Evolutionary conservation across 2,797 vertebrate genomes (phyloP), one percentile per base, ranked within the genome.

Genomic region (Crax fasciolata): DNA sequence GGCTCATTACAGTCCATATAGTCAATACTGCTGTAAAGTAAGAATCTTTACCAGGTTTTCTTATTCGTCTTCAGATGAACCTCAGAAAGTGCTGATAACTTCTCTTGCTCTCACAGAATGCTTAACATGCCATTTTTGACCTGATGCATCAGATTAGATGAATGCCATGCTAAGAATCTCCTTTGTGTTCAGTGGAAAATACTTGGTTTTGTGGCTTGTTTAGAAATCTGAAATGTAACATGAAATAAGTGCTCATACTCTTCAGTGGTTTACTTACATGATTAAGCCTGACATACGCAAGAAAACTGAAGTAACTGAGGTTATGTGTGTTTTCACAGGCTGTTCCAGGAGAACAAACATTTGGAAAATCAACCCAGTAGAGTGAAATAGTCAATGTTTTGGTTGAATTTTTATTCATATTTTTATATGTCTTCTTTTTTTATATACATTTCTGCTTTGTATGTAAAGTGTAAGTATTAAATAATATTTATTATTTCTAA

Each of bases 401-500:
- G 25, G 28, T 21, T 58, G 7, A 79, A 44, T 73, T 57, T 55
- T 8, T 66, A 14, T 72, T 75, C 6, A 8, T 41, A 44, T 84
- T 81, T 76, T 2, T 44, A 7, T 54, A 2, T 70, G 6, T n/a
- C 23, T 54, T 82, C 4, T 28, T 87, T 68, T 68, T 49, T 10
- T 10, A 52, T 27, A 19, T 30, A 4, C 10, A 52, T 75, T 72
- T 85, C 41, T 68, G 23, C 58, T 28, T 24, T 77, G 13, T n/a
- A 41, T 23, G 5, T 49, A 41, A 70, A 61, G 10, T 13, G 17
- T 48, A 49, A 80, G 2, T 10, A 6, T 94, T 94, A 66, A 76
- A 52, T n/a, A 90, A 89, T 78, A 79, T 24, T 87, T 79, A 68
- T 67, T 63, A 65, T 75, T 88, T 89, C 46, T 55, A 78, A 70